Base-by-base conservation (phyloP, 2,888 invertebrate genomes). In the Iselma pallidipennis region DNA sequence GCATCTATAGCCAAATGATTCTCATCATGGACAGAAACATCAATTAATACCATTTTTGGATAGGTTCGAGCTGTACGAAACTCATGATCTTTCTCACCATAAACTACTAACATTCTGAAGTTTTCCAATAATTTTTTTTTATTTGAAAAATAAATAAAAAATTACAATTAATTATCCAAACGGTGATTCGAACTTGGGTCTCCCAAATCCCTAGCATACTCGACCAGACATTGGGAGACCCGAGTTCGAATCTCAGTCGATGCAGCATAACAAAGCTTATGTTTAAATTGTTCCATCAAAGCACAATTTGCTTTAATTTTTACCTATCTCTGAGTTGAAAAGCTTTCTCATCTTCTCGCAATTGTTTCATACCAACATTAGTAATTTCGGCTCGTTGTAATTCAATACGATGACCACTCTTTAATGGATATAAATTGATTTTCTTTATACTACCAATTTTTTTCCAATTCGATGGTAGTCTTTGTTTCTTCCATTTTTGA, bases 1-100 rank as follows among this genome's bases (percentile, higher is more conserved):
- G 83, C 83, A 70, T 83, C 82, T 16, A 85, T 71, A 57, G 80
- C 80, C 5, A 83, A 75, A 55, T 79, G 80, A 28, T 73, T 70
- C 55, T 79, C 77, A 63, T 82, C 81, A n/a, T 81, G 80, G 9
- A 81, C 77, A 0, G 73, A 73, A 1, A 83, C 70, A 57, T 80
- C 82, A 21, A 85, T 81, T 10, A 82, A 71, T 16, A 84, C 74
- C 74, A 85, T 71, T 53, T 82, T 82, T 0, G 85, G 83, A 65
- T 82, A 80, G 4, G 82, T 80, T 56, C 82, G 76, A 2, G 79
- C 82, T 1, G 83, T 82, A 67, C 78, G 73, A 64, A 82, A 83
- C 70, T 80, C 79, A 26, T 76, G 72, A 28, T 77, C 81, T 57
- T 76, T 77, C 64, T 80, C 82, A 26, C 78, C 76, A 66, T 82